These are phyloP conservation scores for Eumerus sabulonum DNA, from an alignment of 2,888 invertebrate genomes.

Conservation along the genomic window DNA sequence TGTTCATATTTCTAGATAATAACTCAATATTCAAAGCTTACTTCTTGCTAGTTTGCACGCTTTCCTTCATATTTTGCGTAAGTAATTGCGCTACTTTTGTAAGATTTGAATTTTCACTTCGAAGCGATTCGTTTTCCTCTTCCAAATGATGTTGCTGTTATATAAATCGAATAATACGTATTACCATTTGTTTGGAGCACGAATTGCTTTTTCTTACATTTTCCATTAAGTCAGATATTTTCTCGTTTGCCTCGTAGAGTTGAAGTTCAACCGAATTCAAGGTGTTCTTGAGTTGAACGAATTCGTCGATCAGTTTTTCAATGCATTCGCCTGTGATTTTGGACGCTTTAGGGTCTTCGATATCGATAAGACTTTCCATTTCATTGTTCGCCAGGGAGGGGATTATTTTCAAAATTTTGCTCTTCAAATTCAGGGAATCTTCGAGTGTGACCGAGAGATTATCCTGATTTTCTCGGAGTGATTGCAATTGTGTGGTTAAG, in stretches of 20 bases:
- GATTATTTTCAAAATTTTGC: conserved; percentile 76
- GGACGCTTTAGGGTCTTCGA: conserved; percentile 71
- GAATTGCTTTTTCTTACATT: conserved; percentile 72
- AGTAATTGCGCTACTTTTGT: conserved; percentile 77
- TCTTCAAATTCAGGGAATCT: conserved; percentile 74
- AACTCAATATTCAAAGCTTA: conserved; percentile 61
- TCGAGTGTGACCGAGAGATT: conserved; percentile 65
- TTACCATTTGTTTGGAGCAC: no score
- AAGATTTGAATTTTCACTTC: conserved; percentile 77
- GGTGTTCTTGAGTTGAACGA: conserved; percentile 74
- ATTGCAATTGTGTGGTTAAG: conserved; percentile 72
- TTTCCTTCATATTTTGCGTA: conserved; percentile 78
- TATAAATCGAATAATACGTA: no score
- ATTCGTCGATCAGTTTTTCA: conserved; percentile 76
- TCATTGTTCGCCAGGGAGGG: conserved; percentile 74
- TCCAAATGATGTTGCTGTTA: conserved; percentile 77
- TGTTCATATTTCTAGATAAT: no score
- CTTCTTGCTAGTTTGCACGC: conserved; percentile 78
- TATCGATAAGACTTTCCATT: conserved; percentile 76
- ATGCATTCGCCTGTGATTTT: conserved; percentile 74
- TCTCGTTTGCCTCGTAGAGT: conserved; percentile 78
- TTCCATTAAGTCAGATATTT: conserved; percentile 78
- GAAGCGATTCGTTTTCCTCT: conserved; percentile 77
- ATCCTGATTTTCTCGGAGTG: conserved; percentile 71
- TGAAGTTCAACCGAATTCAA: conserved; percentile 77